A percentile compares a stretch with the other conserved stretches of the same genome.
Evolutionary conservation across 2,888 invertebrate genomes (phyloP).

Genomic region (Bruchidius siliquastri): DNA sequence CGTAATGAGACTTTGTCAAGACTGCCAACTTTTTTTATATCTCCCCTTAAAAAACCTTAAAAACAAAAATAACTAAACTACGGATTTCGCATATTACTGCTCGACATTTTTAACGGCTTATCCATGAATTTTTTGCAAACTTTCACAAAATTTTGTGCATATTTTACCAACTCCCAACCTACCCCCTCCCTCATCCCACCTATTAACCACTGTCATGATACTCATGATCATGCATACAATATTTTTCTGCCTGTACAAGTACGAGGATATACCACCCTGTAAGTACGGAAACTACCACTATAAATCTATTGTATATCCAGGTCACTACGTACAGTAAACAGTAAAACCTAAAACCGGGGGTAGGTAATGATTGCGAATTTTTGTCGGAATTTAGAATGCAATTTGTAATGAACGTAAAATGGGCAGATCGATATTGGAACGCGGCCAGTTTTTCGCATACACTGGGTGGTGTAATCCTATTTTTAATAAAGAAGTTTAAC

Average conservation of each 20-base stretch:
- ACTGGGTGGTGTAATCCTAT: neutral
- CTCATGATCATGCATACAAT: too few relatives aligned
- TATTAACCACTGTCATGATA: too few relatives aligned
- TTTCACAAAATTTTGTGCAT: too few relatives aligned
- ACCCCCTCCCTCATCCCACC: too few relatives aligned
- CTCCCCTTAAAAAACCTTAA: too few relatives aligned
- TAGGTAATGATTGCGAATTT: neutral
- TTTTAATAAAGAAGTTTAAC: neutral
- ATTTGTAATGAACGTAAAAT: conserved; percentile 19
- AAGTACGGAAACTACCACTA: neutral
- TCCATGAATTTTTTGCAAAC: too few relatives aligned
- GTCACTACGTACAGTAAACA: neutral
- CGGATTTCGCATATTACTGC: too few relatives aligned
- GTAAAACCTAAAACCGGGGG: neutral
- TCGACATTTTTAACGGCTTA: too few relatives aligned
- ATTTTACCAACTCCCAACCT: too few relatives aligned
- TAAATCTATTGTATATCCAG: neutral
- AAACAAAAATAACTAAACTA: too few relatives aligned
- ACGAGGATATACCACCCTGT: neutral
- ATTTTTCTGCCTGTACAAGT: neutral
- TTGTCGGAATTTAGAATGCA: conserved; percentile 10
- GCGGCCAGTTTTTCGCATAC: conserved; percentile 10
- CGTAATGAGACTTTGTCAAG: too few relatives aligned
- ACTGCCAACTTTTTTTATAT: too few relatives aligned
- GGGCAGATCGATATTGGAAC: conserved; percentile 16